Percentiles rank a stretch among this genome's conserved stretches.
Conservation (phyloP, 2,797 vertebrate species). For the Buceros bicornis region DNA sequence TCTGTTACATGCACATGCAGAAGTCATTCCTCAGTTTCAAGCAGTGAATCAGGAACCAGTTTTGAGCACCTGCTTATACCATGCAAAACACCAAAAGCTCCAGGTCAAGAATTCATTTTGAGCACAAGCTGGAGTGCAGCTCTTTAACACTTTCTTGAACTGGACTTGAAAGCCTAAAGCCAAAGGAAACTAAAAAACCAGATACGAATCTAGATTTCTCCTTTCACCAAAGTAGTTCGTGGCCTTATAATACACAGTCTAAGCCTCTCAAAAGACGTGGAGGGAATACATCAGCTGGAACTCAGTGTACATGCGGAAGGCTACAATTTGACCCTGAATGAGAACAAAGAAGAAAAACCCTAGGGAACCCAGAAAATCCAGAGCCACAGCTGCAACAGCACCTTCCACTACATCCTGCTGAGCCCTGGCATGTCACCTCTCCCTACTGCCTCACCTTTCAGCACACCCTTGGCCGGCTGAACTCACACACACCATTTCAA, state of each 20-base stretch:
- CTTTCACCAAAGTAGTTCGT: not conserved
- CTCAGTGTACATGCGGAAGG: not conserved
- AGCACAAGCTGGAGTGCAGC: not conserved
- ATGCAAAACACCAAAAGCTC: not conserved
- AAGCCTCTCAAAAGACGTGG: not conserved
- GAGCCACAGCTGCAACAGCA: slow-evolving; percentile 1
- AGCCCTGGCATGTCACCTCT: not conserved
- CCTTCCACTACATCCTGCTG: not conserved
- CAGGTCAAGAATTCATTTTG: not conserved
- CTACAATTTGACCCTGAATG: rapidly evolving
- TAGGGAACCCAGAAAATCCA: not conserved
- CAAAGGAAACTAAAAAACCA: not conserved
- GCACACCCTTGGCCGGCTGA: not conserved
- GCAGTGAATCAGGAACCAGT: not conserved
- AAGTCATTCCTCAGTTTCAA: not conserved
- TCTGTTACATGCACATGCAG: not conserved
- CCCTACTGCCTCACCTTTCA: not conserved
- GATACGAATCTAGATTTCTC: not conserved
- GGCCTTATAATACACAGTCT: not conserved
- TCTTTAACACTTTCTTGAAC: not conserved
- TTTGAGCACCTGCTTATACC: not conserved
- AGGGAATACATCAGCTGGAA: not conserved
- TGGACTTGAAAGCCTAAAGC: not conserved
- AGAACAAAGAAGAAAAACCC: rapidly evolving
- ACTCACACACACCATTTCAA: not conserved